Evolutionary conservation across 37 sponge, comb jelly and placozoan genomes (phyloP).

Genomic region (Aplysina aerophoba): DNA sequence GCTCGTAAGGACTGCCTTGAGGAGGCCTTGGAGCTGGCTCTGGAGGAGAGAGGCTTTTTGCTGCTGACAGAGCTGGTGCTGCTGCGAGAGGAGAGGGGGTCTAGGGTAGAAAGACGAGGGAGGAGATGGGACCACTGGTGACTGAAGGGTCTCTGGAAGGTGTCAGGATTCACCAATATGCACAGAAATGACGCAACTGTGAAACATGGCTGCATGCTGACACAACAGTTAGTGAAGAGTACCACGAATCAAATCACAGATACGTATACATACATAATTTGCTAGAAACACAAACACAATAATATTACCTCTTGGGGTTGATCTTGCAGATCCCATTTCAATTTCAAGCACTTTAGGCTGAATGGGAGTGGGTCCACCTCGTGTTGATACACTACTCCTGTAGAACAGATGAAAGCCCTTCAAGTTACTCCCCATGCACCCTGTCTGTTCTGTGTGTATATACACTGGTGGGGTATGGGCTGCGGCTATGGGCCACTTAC

Average conservation of each 20-base stretch:
- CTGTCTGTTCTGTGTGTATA: constrained; percentile 30
- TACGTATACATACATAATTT: neutral
- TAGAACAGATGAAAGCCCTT: neutral
- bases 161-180: too few species aligned
- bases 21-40: constrained; percentile 40
- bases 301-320: constrained; percentile 27
- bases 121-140: too few species aligned
- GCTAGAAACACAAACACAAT: neutral
- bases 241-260: too few species aligned
- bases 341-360: constrained; percentile 46
- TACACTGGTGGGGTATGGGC: neutral
- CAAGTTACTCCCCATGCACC: too few species aligned
- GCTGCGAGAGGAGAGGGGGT: constrained; percentile 45
- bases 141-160: too few species aligned
- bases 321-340: neutral
- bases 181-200: too few species aligned
- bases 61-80: constrained; percentile 42
- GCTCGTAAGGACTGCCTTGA: constrained; percentile 59
- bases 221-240: too few species aligned
- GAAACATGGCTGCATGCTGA: too few species aligned
- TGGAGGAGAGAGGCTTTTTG: neutral
- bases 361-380: constrained; percentile 43
- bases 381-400: constrained; percentile 10
- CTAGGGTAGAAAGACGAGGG: neutral
- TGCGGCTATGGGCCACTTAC: neutral